These are phyloP conservation scores for Dynastes grantii DNA, from an alignment of 2,888 invertebrate species.

Conservation along the genomic window DNA sequence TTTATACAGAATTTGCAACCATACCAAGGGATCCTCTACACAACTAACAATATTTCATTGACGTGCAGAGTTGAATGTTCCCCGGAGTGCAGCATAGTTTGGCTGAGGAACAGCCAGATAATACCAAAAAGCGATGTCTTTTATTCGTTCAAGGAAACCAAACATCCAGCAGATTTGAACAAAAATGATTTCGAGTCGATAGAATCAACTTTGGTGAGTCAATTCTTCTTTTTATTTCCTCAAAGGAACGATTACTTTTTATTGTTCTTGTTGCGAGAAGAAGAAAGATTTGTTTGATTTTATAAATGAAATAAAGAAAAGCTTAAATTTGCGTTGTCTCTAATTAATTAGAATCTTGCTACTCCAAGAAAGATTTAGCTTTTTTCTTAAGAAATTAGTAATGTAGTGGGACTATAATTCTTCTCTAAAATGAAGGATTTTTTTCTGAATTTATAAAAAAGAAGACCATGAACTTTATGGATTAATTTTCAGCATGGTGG, in stretches of 20 bases:
- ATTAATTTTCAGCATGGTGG: too few relatives aligned
- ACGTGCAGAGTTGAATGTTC: conserved; percentile 93
- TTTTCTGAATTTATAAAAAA: too few relatives aligned
- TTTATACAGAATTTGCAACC: conserved; percentile 89
- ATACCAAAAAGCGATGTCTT: conserved; percentile 76
- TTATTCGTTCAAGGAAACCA: conserved; percentile 80
- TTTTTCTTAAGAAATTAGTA: too few relatives aligned
- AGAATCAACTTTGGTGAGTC: conserved; percentile 84
- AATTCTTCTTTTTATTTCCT: too few relatives aligned
- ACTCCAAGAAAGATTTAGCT: too few relatives aligned
- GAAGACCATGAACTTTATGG: too few relatives aligned
- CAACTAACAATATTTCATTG: conserved; percentile 78
- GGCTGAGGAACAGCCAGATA: conserved; percentile 85
- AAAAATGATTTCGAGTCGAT: conserved; percentile 93
- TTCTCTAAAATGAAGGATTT: too few relatives aligned
- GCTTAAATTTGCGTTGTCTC: too few relatives aligned
- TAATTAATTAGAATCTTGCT: too few relatives aligned
- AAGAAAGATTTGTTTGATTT: too few relatives aligned
- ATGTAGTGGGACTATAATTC: too few relatives aligned
- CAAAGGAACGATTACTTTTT: neutral
- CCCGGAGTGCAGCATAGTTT: conserved; percentile 87
- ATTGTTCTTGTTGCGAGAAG: neutral
- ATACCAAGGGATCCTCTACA: conserved; percentile 86
- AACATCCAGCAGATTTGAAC: conserved; percentile 81
- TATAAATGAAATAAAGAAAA: too few relatives aligned